Evolutionary conservation across 2,797 vertebrate genomes (phyloP).

Genomic region (Rhodeus uyekii): DNA sequence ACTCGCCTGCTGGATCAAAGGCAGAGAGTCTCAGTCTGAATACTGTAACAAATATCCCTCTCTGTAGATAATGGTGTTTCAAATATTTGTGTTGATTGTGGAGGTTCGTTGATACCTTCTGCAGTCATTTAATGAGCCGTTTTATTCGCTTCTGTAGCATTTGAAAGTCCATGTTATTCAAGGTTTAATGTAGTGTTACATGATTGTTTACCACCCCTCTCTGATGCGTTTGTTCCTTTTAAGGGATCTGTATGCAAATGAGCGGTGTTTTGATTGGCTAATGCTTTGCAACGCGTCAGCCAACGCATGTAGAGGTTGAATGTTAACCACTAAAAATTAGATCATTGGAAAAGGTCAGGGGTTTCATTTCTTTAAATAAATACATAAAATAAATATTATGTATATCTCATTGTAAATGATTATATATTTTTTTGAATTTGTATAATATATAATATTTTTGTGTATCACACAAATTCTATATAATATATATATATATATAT

Average conservation of each 20-base stretch:
- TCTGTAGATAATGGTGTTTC: not conserved
- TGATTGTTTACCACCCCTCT: not conserved
- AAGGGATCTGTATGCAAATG: not conserved
- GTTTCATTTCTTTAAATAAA: not conserved
- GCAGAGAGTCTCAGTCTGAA: not conserved
- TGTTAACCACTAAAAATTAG: not conserved
- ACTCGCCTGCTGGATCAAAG: slow-evolving; percentile 33
- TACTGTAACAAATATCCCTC: slow-evolving; percentile 6
- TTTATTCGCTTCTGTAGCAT: not conserved
- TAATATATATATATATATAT: too few species aligned
- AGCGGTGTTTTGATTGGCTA: not conserved
- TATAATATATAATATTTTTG: too few species aligned
- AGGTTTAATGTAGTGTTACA: not conserved
- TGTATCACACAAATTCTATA: too few species aligned
- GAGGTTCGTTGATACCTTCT: not conserved
- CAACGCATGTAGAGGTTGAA: not conserved
- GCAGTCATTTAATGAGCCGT: not conserved
- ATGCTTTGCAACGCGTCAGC: not conserved
- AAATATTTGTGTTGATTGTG: not conserved
- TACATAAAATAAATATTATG: not conserved
- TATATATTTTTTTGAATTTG: too few species aligned
- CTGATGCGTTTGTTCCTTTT: not conserved
- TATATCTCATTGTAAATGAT: not conserved
- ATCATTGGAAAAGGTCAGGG: not conserved
- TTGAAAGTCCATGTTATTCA: not conserved